Base-by-base conservation (phyloP, 2,888 invertebrate species). In the Auanema freiburgensis region DNA sequence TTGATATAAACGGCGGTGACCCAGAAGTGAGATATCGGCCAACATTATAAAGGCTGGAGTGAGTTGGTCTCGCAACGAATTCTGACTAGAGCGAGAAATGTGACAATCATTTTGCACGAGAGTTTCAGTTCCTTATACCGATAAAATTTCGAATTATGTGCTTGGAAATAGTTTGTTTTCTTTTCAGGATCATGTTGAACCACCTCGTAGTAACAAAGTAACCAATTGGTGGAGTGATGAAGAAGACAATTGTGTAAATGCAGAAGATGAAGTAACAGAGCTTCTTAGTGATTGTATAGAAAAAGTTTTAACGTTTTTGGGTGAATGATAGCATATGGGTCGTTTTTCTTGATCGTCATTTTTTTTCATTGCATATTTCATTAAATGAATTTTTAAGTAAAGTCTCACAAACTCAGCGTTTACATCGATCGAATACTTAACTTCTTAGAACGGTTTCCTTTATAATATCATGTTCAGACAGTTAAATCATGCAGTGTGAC, bases 401-500 rank as follows among this genome's bases (percentile, higher is more conserved):
- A n/a, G n/a, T n/a, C n/a, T n/a, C n/a, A n/a, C n/a, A n/a, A n/a
- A n/a, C n/a, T 33, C 8, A 5, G 33, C 33, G 33, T 33, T 33
- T 5, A 33, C 8, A 33, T 33, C 33, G 33, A 33, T 33, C 8
- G 8, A 8, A 5, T 33, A 33, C 33, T 33, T 33, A 33, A 33
- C 33, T 33, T 3, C n/a, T 43, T 43, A 14, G 43, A 43, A 43
- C 14, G 51, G n/a, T 16, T 21, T n/a, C 1, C 21, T 50, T 12
- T 12, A 14, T 33, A 33, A 33, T 33, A 33, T 33, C 33, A 33
- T 33, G 33, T 33, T 33, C 33, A 33, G 33, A 8, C 33, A 8
- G 8, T 52, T 12, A n/a, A 16, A 57, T 24, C 23, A 83, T 83
- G 83, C 83, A 83, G 76, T 74, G 73, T 59, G 83, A 83, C 74